phyloP scores from a whole-genome alignment of 2,113 vertebrate genomes.

The Phrynosoma blainvillii region DNA sequence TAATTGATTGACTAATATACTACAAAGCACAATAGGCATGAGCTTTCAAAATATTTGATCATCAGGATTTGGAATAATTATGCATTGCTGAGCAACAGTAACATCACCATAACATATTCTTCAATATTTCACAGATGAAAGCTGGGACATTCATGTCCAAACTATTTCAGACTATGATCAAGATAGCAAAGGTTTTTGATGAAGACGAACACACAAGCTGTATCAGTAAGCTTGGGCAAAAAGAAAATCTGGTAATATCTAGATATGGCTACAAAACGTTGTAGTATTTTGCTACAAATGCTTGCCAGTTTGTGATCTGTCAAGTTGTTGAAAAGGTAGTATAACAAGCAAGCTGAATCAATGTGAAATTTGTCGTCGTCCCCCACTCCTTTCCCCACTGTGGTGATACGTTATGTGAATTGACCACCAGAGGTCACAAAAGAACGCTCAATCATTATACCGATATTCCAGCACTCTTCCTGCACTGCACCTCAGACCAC shows the following conservation, averaged over 20 bases:
- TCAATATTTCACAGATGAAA: too few relatives aligned
- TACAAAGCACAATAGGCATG: too few relatives aligned
- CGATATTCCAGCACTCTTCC: background rate
- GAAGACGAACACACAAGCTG: background rate
- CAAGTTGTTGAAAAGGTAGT: background rate
- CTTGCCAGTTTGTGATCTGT: background rate
- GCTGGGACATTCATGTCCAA: too few relatives aligned
- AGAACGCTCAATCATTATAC: background rate
- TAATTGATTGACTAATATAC: background rate
- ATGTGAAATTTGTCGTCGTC: background rate
- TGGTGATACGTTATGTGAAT: background rate
- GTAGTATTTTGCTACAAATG: background rate
- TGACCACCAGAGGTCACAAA: slow-evolving; percentile 29
- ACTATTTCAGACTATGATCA: too few relatives aligned
- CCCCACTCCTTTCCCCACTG: background rate
- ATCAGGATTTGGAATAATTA: background rate
- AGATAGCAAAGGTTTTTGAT: too few relatives aligned
- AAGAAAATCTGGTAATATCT: background rate
- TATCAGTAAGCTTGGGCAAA: too few relatives aligned
- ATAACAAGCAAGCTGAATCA: background rate
- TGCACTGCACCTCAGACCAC: background rate
- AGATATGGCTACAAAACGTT: background rate
- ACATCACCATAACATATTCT: background rate
- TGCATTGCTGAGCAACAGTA: background rate
- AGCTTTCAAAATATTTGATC: slow-evolving; percentile 8